Conservation (phyloP, 2,113 vertebrate genomes). For the Trogon melanurus region DNA sequence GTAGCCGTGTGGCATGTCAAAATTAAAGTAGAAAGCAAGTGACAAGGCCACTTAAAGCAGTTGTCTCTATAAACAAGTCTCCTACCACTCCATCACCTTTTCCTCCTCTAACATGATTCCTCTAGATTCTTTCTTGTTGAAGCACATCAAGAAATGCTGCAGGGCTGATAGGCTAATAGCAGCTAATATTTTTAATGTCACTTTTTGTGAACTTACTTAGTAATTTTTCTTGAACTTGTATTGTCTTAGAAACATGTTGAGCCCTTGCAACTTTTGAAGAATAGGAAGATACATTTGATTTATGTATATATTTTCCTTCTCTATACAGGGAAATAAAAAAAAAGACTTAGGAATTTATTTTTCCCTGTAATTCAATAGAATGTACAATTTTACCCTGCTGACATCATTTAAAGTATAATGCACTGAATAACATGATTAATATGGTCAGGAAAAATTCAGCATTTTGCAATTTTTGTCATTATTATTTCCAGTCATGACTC, state of each 20-base stretch:
- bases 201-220: neutral
- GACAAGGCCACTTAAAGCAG: neutral
- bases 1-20: neutral
- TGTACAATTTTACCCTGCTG: neutral
- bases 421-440: neutral
- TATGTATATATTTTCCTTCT: neutral
- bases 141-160: neutral
- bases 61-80: neutral
- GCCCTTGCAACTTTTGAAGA: neutral
- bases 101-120: neutral
- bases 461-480: neutral
- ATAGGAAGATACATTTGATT: neutral
- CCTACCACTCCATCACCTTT: neutral
- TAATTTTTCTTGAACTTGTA: neutral
- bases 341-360: neutral
- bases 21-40: neutral
- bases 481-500: neutral
- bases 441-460: neutral
- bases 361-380: neutral
- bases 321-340: neutral
- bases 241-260: neutral
- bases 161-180: neutral
- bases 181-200: neutral
- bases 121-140: neutral
- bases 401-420: slow-evolving; percentile 4